Evolutionary conservation across 2,797 vertebrate species (phyloP).

Genomic region (Chanos chanos): DNA sequence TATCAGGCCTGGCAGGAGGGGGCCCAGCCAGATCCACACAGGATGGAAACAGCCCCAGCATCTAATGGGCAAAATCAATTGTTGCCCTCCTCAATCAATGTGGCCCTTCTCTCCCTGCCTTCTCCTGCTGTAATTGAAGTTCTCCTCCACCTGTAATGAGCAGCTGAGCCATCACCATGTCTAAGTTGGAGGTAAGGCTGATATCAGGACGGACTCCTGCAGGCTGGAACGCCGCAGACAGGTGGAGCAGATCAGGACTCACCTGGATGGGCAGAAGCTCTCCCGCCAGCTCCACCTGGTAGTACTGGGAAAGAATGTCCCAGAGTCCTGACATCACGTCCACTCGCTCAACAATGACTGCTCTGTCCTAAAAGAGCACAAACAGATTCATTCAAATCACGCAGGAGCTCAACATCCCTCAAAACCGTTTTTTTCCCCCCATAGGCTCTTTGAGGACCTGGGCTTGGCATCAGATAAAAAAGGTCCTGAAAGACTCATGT

Average conservation of each 20-base stretch:
- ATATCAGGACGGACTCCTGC: constrained; percentile 92
- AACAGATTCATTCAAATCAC: too few species aligned
- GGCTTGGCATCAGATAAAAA: too few species aligned
- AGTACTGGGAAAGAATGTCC: too few species aligned
- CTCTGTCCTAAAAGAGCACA: background rate
- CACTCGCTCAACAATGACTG: too few species aligned
- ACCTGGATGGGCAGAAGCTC: constrained; percentile 27
- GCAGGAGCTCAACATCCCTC: too few species aligned
- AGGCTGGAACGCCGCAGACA: constrained; percentile 78
- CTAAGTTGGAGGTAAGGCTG: constrained; percentile 95
- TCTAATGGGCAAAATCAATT: constrained; percentile 99
- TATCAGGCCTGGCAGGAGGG: constrained; percentile 99
- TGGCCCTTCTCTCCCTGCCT: constrained; percentile 97
- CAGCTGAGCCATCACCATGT: constrained; percentile 94
- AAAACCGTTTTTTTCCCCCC: too few species aligned
- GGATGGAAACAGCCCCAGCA: constrained; percentile 99
- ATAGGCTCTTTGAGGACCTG: too few species aligned
- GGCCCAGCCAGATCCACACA: constrained; percentile 97
- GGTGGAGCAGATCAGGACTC: constrained; percentile 21
- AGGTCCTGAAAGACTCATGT: too few species aligned
- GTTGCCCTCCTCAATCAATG: constrained; percentile 99
- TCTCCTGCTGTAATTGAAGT: constrained; percentile 99
- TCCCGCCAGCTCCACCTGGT: constrained; percentile 16
- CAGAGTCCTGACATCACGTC: too few species aligned
- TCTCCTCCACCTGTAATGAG: constrained; percentile 97